Conservation (phyloP, 2,113 vertebrate species). For the Choloepus hoffmanni region DNA sequence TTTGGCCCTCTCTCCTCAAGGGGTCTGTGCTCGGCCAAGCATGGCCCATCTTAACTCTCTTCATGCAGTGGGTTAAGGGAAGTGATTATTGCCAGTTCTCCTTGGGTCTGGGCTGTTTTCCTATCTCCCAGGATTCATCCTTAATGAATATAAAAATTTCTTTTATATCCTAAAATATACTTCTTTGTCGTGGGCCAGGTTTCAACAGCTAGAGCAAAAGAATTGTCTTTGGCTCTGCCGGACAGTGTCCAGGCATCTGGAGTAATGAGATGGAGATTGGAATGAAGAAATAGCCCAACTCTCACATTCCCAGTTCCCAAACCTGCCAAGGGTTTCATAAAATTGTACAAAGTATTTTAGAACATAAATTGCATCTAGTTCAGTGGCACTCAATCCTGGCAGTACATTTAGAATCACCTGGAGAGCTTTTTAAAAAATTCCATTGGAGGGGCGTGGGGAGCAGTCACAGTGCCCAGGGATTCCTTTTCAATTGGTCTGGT, state of each 20-base stretch:
- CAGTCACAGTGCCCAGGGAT: background rate
- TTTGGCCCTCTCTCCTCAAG: background rate
- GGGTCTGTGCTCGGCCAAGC: background rate
- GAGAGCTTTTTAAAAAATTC: slow-evolving; percentile 19
- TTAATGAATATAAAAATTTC: slow-evolving; percentile 21
- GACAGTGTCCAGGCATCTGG: slow-evolving; percentile 77
- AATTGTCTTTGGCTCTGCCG: slow-evolving; percentile 81
- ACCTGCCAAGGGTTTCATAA: slow-evolving; percentile 75
- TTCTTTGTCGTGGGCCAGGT: slow-evolving; percentile 71
- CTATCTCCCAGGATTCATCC: slow-evolving; percentile 49
- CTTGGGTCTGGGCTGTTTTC: background rate
- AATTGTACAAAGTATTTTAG: slow-evolving; percentile 68
- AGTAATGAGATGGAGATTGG: slow-evolving; percentile 62
- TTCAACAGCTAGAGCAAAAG: slow-evolving; percentile 74
- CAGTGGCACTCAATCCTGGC: background rate
- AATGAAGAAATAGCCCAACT: slow-evolving; percentile 69
- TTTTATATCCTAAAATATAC: slow-evolving; percentile 63
- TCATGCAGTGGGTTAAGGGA: background rate
- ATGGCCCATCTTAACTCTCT: background rate
- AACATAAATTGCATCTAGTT: slow-evolving; percentile 14
- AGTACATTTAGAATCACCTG: slow-evolving; percentile 30
- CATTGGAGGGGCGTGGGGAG: background rate
- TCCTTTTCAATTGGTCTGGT: background rate
- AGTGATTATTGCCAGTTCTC: slow-evolving; percentile 43
- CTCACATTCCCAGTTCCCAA: slow-evolving; percentile 75